Conservation (phyloP, 2,113 vertebrate genomes). For the Eleginops maclovinus region DNA sequence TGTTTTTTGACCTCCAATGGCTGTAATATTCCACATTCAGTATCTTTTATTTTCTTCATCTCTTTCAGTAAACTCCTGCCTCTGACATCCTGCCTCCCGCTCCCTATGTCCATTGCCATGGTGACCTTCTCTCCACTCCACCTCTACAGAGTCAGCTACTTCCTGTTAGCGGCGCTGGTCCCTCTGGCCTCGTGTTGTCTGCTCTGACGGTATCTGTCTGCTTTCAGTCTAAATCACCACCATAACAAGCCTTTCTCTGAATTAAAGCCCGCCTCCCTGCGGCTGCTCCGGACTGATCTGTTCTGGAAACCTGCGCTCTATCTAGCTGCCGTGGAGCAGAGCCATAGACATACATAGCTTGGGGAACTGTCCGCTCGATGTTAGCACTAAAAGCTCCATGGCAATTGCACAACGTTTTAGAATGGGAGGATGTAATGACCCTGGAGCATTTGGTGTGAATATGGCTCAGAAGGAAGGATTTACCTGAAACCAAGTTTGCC, state of each 20-base stretch:
- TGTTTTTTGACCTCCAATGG: no score
- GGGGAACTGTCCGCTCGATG: constrained; percentile 49
- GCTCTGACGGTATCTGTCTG: constrained; percentile 78
- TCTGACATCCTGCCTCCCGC: constrained; percentile 83
- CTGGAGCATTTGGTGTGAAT: constrained; percentile 52
- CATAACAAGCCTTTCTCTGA: constrained; percentile 55
- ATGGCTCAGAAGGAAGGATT: constrained; percentile 37
- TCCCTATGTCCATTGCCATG: constrained; percentile 88
- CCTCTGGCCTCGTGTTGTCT: constrained; percentile 88
- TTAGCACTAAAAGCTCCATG: constrained; percentile 50
- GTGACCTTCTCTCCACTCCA: constrained; percentile 90
- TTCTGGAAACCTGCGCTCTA: background rate
- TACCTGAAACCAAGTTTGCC: constrained; percentile 73
- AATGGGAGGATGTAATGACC: constrained; percentile 42
- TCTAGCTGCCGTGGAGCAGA: constrained; percentile 61
- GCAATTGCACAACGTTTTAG: constrained; percentile 38
- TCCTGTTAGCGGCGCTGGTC: constrained; percentile 85
- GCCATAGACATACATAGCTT: constrained; percentile 67
- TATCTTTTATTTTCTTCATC: background rate
- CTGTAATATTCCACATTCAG: background rate
- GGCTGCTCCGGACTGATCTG: constrained; percentile 13
- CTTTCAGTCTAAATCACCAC: constrained; percentile 23
- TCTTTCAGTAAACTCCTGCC: constrained; percentile 89
- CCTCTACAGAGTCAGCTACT: constrained; percentile 91
- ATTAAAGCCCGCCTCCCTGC: constrained; percentile 25